Conservation (phyloP, 2,797 vertebrate species). For the Notoglanidium macrostoma region DNA sequence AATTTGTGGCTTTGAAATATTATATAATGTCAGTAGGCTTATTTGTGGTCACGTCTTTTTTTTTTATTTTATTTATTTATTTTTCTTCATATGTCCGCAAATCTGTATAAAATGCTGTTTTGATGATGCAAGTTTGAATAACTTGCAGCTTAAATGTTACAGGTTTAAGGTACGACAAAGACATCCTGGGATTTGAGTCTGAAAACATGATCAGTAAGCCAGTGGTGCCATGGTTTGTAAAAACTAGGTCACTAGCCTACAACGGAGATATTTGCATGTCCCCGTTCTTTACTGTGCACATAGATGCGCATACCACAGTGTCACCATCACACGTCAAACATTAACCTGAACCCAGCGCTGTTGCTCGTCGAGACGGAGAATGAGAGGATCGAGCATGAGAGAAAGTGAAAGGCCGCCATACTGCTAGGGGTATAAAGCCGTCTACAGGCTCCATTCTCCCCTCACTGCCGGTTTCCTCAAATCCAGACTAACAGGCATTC, state of each 20-base stretch:
- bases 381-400: background rate
- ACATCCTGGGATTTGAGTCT: background rate
- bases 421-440: slow-evolving; percentile 75
- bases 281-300: background rate
- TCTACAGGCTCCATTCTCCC: slow-evolving; percentile 73
- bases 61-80: too few relatives aligned
- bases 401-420: slow-evolving; percentile 14
- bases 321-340: slow-evolving; percentile 30
- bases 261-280: background rate
- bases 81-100: too few relatives aligned
- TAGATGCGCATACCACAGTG: slow-evolving; percentile 5
- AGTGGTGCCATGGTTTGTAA: slow-evolving; percentile 49
- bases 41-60: background rate
- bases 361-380: slow-evolving; percentile 23
- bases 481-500: slow-evolving; percentile 82
- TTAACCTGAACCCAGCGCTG: slow-evolving; percentile 43
- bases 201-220: background rate
- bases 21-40: background rate
- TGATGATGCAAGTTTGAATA: background rate
- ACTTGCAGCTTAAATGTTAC: background rate
- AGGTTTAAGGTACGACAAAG: background rate
- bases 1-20: background rate
- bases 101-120: background rate
- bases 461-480: slow-evolving; percentile 74
- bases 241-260: slow-evolving; percentile 56